Conservation (phyloP, 2,888 invertebrate species). For the Troilus luridus region DNA sequence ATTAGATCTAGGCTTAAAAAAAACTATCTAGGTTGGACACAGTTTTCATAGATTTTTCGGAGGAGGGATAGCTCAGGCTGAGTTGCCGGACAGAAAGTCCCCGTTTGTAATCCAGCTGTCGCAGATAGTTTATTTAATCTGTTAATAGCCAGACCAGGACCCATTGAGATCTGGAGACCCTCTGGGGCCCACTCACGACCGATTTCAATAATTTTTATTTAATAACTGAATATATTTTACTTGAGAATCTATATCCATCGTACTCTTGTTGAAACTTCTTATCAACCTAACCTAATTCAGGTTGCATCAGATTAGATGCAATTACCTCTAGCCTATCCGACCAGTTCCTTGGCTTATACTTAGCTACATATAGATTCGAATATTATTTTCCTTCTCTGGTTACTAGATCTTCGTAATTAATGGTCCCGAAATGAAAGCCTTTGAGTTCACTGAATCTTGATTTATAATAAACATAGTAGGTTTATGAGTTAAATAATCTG, state of each 20-base stretch:
- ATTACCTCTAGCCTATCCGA: not conserved
- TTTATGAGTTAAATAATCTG: not conserved
- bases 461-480: not conserved
- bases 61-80: too few species aligned
- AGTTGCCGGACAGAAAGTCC: too few species aligned
- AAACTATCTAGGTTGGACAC: too few species aligned
- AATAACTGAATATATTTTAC: not conserved
- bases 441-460: not conserved
- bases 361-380: not conserved
- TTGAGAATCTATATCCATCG: not conserved
- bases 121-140: too few species aligned
- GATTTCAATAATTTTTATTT: not conserved
- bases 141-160: too few species aligned
- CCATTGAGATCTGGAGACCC: too few species aligned
- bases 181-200: too few species aligned
- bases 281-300: not conserved
- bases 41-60: too few species aligned
- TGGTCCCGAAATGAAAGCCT: not conserved
- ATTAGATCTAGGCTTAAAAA: too few species aligned
- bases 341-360: not conserved
- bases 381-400: not conserved
- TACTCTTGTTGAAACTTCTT: not conserved
- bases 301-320: conserved; percentile 1
- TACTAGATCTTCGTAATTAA: not conserved
- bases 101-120: too few species aligned